Percentiles rank a stretch among this genome's conserved stretches.
phyloP scores from a whole-genome alignment of 1,140 invertebrate genomes.

The Drosophila gunungcola region DNA sequence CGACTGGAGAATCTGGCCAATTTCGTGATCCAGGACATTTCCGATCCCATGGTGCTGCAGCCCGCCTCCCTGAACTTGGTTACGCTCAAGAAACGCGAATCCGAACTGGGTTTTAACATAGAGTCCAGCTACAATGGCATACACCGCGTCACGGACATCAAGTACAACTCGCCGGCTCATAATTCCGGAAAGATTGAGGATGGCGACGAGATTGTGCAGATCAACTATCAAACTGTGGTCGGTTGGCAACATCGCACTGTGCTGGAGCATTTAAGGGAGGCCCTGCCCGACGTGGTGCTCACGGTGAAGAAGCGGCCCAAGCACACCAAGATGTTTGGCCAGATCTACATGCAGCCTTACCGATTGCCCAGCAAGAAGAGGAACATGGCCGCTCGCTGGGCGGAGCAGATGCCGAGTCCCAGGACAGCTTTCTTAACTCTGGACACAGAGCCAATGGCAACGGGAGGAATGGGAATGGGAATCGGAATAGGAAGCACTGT shows the following conservation, averaged over 20 bases:
- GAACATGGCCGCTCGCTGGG: conserved; percentile 87
- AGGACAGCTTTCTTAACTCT: conserved; percentile 88
- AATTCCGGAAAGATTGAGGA: conserved; percentile 95
- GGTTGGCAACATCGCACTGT: conserved; percentile 94
- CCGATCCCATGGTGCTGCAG: conserved; percentile 95
- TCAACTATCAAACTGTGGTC: conserved; percentile 96
- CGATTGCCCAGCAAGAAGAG: conserved; percentile 91
- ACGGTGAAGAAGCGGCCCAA: conserved; percentile 93
- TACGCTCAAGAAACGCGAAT: conserved; percentile 93
- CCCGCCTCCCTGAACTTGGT: conserved; percentile 94
- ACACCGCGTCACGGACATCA: conserved; percentile 92
- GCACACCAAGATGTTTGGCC: conserved; percentile 93
- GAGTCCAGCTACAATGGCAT: conserved; percentile 93
- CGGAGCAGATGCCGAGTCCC: conserved; percentile 87
- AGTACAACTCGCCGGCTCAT: conserved; percentile 93
- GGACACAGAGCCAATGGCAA: conserved; percentile 85
- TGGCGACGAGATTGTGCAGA: conserved; percentile 96
- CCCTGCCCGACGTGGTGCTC: conserved; percentile 91
- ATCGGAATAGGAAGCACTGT: conserved; percentile 84
- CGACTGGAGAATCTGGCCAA: conserved; percentile 92
- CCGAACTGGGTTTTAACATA: conserved; percentile 92
- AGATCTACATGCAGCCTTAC: conserved; percentile 92
- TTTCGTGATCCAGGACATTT: conserved; percentile 93
- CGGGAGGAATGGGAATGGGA: conserved; percentile 86
- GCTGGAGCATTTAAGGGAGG: conserved; percentile 91